Evolutionary conservation across 35 echinoderm and acorn worm genomes (phyloP), one percentile per base, ranked within the genome.

Genomic region (Hemicentrotus pulcherrimus): DNA sequence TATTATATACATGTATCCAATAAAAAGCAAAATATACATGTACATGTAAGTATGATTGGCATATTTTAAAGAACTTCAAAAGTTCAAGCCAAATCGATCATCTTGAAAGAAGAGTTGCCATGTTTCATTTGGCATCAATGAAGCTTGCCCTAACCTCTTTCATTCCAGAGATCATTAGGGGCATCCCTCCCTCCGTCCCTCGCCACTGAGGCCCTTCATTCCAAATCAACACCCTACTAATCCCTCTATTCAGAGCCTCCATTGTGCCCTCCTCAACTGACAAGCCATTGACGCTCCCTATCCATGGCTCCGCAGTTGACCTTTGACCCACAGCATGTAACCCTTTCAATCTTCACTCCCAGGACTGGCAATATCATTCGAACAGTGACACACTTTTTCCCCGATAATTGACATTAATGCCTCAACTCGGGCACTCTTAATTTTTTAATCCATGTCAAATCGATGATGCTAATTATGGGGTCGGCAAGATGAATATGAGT

Each of bases 211-310:
- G 88, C 33, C 88, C 32, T 33, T 41, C 88, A 45, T 33, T 47
- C 15, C 88, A 90, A 33, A 90, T 90, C 88, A 90, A 90, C 88
- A 47, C 88, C 88, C 88, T 90, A 5, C 88, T 90, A 90, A 90
- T 90, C 32, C 88, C 19, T 78, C 88, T 30, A 45, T 47, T 47
- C 88, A 90, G 12, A 13, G 0, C 32, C 46, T 90, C 88, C 31
- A 32, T 90, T 78, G 65, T 78, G 32, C 32, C 7, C 46, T 30
- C 16, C 19, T 90, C 88, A 90, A 45, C 88, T n/a, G 22, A 78
- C 88, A 45, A 90, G 24, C 88, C 31, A 90, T 90, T 90, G 88
- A 45, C 88, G 32, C 46, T 47, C 88, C 88, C 88, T 47, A 47
- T 90, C 88, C 88, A 45, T 90, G 88, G 88, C 46, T 47, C 88